Conservation (phyloP, 1,140 invertebrate genomes). For the Scaptodrosophila lebanonensis region DNA sequence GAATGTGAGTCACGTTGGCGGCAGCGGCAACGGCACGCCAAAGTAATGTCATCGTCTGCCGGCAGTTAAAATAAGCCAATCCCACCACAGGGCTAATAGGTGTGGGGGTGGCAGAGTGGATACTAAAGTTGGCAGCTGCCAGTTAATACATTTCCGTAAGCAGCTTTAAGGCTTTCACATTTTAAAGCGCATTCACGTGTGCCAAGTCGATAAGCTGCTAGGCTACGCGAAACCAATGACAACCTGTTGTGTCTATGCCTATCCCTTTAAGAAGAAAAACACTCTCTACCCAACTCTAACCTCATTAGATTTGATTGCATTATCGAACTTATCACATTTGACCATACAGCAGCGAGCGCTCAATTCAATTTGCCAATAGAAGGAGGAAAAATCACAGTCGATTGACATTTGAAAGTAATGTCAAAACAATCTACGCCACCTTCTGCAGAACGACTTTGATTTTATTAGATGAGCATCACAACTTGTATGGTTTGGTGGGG, state of each 20-base stretch:
- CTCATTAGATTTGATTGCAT: slow-evolving; percentile 71
- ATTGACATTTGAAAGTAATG: slow-evolving; percentile 72
- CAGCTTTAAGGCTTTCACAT: slow-evolving; percentile 39
- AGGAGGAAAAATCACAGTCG: slow-evolving; percentile 44
- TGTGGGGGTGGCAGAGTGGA: slow-evolving; percentile 25
- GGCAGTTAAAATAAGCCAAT: slow-evolving; percentile 56
- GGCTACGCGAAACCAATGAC: slow-evolving; percentile 38
- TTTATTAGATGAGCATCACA: slow-evolving; percentile 20
- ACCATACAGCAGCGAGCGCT: slow-evolving; percentile 34
- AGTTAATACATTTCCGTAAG: slow-evolving; percentile 43
- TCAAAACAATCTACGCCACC: slow-evolving; percentile 69
- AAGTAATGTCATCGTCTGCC: slow-evolving; percentile 35
- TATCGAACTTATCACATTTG: slow-evolving; percentile 69
- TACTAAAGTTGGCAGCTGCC: slow-evolving; percentile 44
- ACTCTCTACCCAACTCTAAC: slow-evolving; percentile 42
- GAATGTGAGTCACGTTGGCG: slow-evolving; percentile 49
- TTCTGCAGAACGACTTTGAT: slow-evolving; percentile 43
- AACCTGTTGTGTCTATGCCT: slow-evolving; percentile 53
- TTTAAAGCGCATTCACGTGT: slow-evolving; percentile 49
- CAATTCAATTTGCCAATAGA: slow-evolving; percentile 62
- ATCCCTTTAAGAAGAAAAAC: slow-evolving; percentile 9
- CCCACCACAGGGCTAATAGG: too few relatives aligned
- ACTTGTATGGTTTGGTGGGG: neutral
- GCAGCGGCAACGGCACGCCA: neutral
- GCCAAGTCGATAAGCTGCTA: slow-evolving; percentile 49